These are phyloP conservation scores for Galago senegalensis DNA, from an alignment of 2,797 vertebrate genomes.

Conservation along the genomic window DNA sequence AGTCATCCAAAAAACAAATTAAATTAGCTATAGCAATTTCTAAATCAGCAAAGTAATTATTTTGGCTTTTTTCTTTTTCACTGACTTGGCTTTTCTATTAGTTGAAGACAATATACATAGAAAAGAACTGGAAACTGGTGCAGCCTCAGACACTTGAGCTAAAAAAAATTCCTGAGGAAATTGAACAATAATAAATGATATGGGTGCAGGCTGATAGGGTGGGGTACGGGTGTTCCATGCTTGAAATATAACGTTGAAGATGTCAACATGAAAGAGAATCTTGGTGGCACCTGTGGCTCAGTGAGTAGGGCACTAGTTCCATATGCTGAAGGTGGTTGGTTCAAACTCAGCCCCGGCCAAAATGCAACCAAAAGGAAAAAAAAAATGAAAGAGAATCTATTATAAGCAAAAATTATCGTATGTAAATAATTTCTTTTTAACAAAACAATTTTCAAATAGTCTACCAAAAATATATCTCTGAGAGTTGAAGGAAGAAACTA, in stretches of 20 bases:
- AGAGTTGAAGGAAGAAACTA: background rate
- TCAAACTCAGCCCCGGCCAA: too few relatives aligned
- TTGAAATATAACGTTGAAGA: background rate
- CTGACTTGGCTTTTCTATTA: background rate
- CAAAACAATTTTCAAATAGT: background rate
- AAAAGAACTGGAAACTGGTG: slow-evolving; percentile 17
- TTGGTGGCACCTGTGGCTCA: background rate
- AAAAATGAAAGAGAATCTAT: background rate
- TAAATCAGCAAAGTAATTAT: slow-evolving; percentile 42
- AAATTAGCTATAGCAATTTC: slow-evolving; percentile 66
- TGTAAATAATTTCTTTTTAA: background rate
- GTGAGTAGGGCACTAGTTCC: too few relatives aligned
- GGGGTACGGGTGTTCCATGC: background rate
- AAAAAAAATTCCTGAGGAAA: background rate
- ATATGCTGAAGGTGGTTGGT: too few relatives aligned
- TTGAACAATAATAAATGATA: background rate
- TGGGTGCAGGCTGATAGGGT: background rate
- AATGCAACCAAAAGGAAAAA: too few relatives aligned
- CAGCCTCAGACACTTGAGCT: background rate
- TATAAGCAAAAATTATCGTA: background rate
- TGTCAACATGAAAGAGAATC: background rate
- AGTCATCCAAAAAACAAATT: slow-evolving; percentile 59
- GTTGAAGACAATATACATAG: background rate
- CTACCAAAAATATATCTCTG: background rate
- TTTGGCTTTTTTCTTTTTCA: background rate